These are phyloP conservation scores for Poecilia velifera DNA, from an alignment of 2,797 vertebrate species.

Conservation along the genomic window DNA sequence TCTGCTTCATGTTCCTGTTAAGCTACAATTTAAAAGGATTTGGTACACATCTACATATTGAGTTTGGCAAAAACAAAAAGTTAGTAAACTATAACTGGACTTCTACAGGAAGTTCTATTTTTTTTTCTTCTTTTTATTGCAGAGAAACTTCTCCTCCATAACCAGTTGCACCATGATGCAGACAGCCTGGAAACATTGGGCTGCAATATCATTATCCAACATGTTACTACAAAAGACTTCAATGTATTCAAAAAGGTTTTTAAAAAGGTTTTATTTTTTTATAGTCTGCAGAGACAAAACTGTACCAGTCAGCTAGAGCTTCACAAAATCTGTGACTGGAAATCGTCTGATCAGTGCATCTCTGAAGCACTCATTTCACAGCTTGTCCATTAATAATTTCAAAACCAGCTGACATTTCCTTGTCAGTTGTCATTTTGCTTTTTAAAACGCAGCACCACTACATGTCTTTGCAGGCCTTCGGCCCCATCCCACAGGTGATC, in stretches of 20 bases:
- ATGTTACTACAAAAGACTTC: neutral
- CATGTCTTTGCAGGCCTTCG: conserved; percentile 88
- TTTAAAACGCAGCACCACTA: conserved; percentile 87
- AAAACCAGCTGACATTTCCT: neutral
- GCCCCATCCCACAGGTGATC: conserved; percentile 82
- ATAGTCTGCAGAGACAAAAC: neutral
- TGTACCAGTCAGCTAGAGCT: no score
- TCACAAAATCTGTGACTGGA: neutral
- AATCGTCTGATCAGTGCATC: neutral
- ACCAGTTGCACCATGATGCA: neutral
- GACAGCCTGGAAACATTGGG: neutral
- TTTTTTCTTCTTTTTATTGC: neutral
- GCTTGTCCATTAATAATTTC: neutral
- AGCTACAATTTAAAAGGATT: neutral
- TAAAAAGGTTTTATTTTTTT: neutral
- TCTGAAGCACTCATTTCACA: neutral
- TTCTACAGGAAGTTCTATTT: neutral
- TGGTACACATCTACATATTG: neutral
- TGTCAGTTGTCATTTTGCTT: conserved; percentile 28
- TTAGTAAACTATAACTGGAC: neutral
- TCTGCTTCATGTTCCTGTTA: neutral
- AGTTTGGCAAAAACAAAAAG: neutral
- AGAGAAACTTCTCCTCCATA: neutral
- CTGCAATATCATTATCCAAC: neutral
- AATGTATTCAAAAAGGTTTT: neutral